These are phyloP conservation scores for Holothuria glaberrima DNA, from an alignment of 35 echinoderm and acorn worm genomes.

Conservation along the genomic window DNA sequence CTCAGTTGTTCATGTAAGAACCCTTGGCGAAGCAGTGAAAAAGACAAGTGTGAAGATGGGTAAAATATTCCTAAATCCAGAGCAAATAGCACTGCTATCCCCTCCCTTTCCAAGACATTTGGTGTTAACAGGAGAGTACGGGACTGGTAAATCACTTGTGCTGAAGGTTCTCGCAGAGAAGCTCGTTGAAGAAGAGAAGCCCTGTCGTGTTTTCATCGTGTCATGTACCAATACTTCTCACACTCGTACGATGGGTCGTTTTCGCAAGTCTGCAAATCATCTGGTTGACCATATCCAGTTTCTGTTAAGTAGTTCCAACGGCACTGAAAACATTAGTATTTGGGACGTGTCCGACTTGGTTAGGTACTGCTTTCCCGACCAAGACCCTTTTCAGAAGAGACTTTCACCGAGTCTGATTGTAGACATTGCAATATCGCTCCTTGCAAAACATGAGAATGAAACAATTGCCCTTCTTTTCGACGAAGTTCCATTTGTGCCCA, in stretches of 20 bases:
- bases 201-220: slow-evolving; percentile 38
- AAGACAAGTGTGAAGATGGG: slow-evolving; percentile 57
- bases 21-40: slow-evolving; percentile 48
- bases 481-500: slow-evolving; percentile 65
- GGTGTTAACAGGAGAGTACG: slow-evolving; percentile 48
- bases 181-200: background rate
- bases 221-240: slow-evolving; percentile 59
- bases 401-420: slow-evolving; percentile 41
- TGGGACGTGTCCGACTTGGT: slow-evolving; percentile 40
- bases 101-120: background rate
- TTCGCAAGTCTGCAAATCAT: slow-evolving; percentile 51
- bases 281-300: slow-evolving; percentile 43
- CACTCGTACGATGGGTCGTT: slow-evolving; percentile 56
- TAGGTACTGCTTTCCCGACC: slow-evolving; percentile 37
- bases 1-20: slow-evolving; percentile 59
- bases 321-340: slow-evolving; percentile 1
- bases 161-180: slow-evolving; percentile 55
- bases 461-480: slow-evolving; percentile 56
- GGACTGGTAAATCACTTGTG: slow-evolving; percentile 62
- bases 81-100: slow-evolving; percentile 33
- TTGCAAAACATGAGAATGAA: slow-evolving; percentile 22
- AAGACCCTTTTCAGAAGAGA: slow-evolving; percentile 28
- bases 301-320: background rate
- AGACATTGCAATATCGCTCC: slow-evolving; percentile 26
- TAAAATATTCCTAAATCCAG: slow-evolving; percentile 65